Base-by-base conservation (phyloP, 2,888 invertebrate genomes). In the Pegoplata infirma region DNA sequence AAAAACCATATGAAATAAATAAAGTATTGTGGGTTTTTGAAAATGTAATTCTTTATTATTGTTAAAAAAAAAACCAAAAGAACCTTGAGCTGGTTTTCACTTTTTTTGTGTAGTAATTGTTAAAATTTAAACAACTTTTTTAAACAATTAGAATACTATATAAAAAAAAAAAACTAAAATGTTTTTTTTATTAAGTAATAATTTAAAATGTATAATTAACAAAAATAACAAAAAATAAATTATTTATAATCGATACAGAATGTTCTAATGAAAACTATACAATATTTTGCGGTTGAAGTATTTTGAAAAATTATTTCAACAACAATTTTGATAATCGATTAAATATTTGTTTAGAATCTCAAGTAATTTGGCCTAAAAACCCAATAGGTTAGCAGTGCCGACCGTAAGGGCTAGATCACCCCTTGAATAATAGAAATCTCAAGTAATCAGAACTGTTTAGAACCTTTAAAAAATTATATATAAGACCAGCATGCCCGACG, bases 61-160 rank as follows among this genome's bases (percentile, higher is more conserved):
- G 28, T 61, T 36, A 8, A 74, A 12, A 8, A 53, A 28, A 59
- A 66, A 67, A 40, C n/a, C n/a, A n/a, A 14, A 49, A 47, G 28
- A 56, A 66, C 76, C 76, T 76, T 76, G 76, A 71, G 61, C 76
- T 59, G 59, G 59, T 66, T 82, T 64, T 76, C 71, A 53, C 59
- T 80, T 78, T 74, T 59, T 69, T 46, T 56, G 36, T n/a, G 36
- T n/a, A 40, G 12, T 40, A 3, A 4, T 28, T 16, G 25, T 25
- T 61, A 8, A 55, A 53, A 10, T 16, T 40, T 40, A 40, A 40
- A 56, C 16, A 63, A 47, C 32, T 32, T 25, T 14, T 44, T 12
- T 25, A 16, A 32, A 25, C 21, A 58, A 47, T 6, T n/a, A 67
- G 40, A 53, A 71, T 61, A 55, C 14, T 25, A 46, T 32, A 36